Base-by-base conservation (phyloP, 1,140 invertebrate species). In the Megalonaias nervosa region DNA sequence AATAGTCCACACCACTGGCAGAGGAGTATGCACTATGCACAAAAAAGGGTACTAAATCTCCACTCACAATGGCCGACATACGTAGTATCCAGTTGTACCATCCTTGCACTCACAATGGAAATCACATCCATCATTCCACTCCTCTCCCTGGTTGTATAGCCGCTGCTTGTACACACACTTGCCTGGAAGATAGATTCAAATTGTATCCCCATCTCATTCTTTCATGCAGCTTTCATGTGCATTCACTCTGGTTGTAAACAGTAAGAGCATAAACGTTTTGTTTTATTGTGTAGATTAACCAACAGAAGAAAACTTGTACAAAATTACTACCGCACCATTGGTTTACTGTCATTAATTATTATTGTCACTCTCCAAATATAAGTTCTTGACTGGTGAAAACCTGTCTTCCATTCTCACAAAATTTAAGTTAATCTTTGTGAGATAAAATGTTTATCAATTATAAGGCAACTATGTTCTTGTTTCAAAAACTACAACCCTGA, bases 41-140 rank as follows among this genome's bases (percentile, higher is more conserved):
- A 48, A 48, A 48, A 48, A 48, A 48, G 6, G 9, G 38, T 48
- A 48, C 6, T 48, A 11, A 48, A 48, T 48, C 38, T 48, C 38
- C 11, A 75, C 78, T 80, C 71, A 85, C 84, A 72, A 61, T 48
- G 81, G 74, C 23, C 73, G 81, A 75, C 84, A 85, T 38, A 75
- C 61, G 58, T 85, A 85, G 69, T 80, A 83, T 67, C 84, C 84
- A 62, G 73, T 77, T 55, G 65, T 76, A 38, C 70, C 80, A 62
- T 85, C 80, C 26, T 69, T 55, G 71, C 84, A 85, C 31, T 82
- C 64, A 67, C 84, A 85, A 6, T 31, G 72, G 61, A 80, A 82
- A 23, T 85, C 79, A 81, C 84, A 85, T 13, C 80, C 84, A 75
- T 85, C 84, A 59, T 77, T 69, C 84, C 84, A 85, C 15, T 62